Evolutionary conservation across 2,888 invertebrate species (phyloP), one percentile per base, ranked within the genome.

Genomic region (Plagodis pulveraria): DNA sequence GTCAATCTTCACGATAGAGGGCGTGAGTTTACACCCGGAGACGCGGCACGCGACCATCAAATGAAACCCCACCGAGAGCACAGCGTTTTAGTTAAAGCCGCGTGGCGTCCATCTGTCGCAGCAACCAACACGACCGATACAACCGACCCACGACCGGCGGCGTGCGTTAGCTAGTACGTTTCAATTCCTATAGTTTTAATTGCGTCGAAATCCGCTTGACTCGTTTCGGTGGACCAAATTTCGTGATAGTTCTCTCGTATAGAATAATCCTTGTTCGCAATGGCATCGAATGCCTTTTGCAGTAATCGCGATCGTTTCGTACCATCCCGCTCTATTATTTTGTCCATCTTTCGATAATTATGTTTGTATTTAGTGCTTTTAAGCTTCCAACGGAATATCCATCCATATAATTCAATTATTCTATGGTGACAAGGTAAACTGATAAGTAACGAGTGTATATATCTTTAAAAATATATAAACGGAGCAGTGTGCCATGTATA

Each of bases 1-100:
- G 81, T 98, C 98, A 79, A 98, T 99, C 94, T 98, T 98, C 94
- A 97, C 96, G 78, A 98, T 99, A 84, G 98, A 98, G 91, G 98
- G 98, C 77, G 95, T 98, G 77, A 95, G 96, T 87, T 90, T 98
- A 81, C 95, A 96, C 86, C 95, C 96, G 56, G 98, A 98, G 92
- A 95, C 95, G 79, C 93, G 95, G 80, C 93, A 92, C 77, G 86
- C 89, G 58, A 83, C 87, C 73, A 84, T 93, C 80, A 94, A 94
- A 87, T 91, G 91, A 91, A 75, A 67, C 34, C 56, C 35, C 62
- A 52, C 63, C 62, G 72, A 56, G 60, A 65, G 58, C 55, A 50
- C 45, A 44, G 63, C 62, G 64, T 63, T 71, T 74, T 82, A 83
- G 81, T 77, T 76, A 78, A 80, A 81, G 80, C 78, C 76, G 42